These are phyloP conservation scores for Tachina lurida DNA, from an alignment of 2,888 invertebrate species.

Conservation along the genomic window DNA sequence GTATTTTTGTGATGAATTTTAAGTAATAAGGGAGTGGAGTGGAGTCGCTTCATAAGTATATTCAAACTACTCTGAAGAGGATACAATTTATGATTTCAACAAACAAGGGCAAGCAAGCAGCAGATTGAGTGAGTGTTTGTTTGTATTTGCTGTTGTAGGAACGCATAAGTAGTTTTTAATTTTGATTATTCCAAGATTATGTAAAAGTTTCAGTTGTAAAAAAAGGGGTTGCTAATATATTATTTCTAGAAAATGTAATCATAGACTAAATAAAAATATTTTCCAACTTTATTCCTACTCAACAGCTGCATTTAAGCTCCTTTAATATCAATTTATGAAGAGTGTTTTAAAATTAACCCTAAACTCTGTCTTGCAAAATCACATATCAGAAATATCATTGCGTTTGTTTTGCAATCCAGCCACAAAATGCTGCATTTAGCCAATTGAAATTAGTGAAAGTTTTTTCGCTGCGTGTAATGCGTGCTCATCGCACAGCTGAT, in stretches of 20 bases:
- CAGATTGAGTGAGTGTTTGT: slow-evolving; percentile 43
- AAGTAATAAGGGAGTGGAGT: slow-evolving; percentile 61
- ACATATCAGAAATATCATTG: too few relatives aligned
- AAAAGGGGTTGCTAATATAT: neutral
- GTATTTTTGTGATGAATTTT: slow-evolving; percentile 53
- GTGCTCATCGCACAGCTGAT: too few relatives aligned
- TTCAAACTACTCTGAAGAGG: slow-evolving; percentile 57
- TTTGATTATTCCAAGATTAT: slow-evolving; percentile 20
- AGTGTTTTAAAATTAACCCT: too few relatives aligned
- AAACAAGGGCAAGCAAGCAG: slow-evolving; percentile 30
- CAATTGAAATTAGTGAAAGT: too few relatives aligned
- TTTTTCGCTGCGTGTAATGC: too few relatives aligned
- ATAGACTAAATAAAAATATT: too few relatives aligned
- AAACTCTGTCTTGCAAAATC: too few relatives aligned
- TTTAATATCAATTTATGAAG: neutral
- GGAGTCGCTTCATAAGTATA: slow-evolving; percentile 22
- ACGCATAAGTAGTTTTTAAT: slow-evolving; percentile 48
- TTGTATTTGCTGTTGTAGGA: slow-evolving; percentile 45
- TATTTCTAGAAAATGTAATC: neutral
- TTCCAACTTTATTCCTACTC: neutral
- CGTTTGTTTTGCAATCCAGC: too few relatives aligned
- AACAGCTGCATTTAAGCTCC: neutral
- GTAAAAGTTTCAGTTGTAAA: neutral
- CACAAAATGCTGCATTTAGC: too few relatives aligned
- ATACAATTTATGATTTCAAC: slow-evolving; percentile 60